Percentiles rank a stretch among this genome's conserved stretches.
These are phyloP conservation scores for Pteria penguin DNA, from an alignment of 2,888 invertebrate species.

Conservation along the genomic window DNA sequence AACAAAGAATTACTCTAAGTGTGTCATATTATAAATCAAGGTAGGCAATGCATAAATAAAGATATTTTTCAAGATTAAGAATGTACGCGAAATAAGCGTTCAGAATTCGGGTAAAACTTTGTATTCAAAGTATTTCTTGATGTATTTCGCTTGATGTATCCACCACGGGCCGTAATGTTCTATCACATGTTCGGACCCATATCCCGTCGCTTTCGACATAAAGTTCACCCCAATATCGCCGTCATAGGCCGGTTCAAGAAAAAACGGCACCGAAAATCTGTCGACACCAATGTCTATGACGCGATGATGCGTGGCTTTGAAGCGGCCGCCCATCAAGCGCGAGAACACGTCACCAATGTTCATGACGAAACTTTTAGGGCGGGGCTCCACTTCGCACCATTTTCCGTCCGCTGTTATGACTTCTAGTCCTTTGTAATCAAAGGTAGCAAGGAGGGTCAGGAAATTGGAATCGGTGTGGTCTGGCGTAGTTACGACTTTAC, in stretches of 20 bases:
- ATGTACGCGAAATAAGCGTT: too few species aligned
- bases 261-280: slow-evolving; percentile 65
- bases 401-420: slow-evolving; percentile 53
- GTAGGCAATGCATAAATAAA: too few species aligned
- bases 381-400: slow-evolving; percentile 59
- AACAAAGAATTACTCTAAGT: too few species aligned
- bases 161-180: slow-evolving; percentile 56
- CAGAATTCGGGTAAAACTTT: slow-evolving; percentile 45
- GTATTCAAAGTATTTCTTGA: slow-evolving; percentile 55
- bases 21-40: too few species aligned
- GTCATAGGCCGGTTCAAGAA: slow-evolving; percentile 63
- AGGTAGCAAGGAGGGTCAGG: slow-evolving; percentile 60
- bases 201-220: slow-evolving; percentile 51
- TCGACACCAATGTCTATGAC: slow-evolving; percentile 64
- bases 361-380: slow-evolving; percentile 62
- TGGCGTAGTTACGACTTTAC: slow-evolving; percentile 57
- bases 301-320: slow-evolving; percentile 65
- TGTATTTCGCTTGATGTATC: slow-evolving; percentile 47
- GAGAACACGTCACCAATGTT: slow-evolving; percentile 67
- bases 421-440: slow-evolving; percentile 60
- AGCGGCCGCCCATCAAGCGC: slow-evolving; percentile 60
- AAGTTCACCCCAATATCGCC: slow-evolving; percentile 59
- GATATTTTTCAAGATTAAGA: too few species aligned
- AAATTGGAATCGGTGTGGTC: slow-evolving; percentile 66
- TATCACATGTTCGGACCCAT: slow-evolving; percentile 50